These are phyloP conservation scores for Trichacis sp. DNA, from an alignment of 2,888 invertebrate genomes.

Conservation along the genomic window DNA sequence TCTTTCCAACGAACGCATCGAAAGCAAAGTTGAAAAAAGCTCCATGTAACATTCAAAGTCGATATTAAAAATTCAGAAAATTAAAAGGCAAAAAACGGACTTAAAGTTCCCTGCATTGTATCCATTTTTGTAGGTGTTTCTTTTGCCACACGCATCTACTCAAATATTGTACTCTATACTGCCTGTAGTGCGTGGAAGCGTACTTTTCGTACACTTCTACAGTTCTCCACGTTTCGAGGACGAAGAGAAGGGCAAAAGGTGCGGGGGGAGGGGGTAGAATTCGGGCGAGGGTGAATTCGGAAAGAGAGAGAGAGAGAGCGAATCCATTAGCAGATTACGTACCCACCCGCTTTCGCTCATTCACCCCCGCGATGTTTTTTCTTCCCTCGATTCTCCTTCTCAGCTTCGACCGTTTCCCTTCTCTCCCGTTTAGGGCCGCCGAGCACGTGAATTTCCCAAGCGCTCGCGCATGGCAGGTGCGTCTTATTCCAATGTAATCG, in stretches of 20 bases:
- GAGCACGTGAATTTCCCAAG: conserved; percentile 22
- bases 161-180: conserved; percentile 36
- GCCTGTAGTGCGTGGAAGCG: conserved; percentile 13
- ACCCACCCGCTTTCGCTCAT: conserved; percentile 62
- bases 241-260: conserved; percentile 23
- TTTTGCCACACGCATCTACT: conserved; percentile 14
- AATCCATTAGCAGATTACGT: conserved; percentile 70
- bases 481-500: conserved; percentile 8
- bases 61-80: not conserved
- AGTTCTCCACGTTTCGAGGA: conserved; percentile 20
- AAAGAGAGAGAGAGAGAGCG: conserved; percentile 37
- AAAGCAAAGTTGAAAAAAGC: no score
- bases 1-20: no score
- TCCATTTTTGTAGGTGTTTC: conserved; percentile 19
- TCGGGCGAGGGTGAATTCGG: conserved; percentile 40
- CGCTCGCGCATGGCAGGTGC: conserved; percentile 28
- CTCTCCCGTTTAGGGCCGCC: conserved; percentile 37
- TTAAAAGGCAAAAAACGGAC: not conserved
- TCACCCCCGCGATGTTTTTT: conserved; percentile 61
- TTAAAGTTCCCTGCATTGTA: conserved; percentile 1
- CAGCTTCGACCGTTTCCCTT: conserved; percentile 50
- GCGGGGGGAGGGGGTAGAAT: conserved; percentile 5
- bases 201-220: not conserved
- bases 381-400: conserved; percentile 49
- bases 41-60: no score